Base-by-base conservation (phyloP, 2,113 vertebrate genomes). In the Eublepharis macularius region DNA sequence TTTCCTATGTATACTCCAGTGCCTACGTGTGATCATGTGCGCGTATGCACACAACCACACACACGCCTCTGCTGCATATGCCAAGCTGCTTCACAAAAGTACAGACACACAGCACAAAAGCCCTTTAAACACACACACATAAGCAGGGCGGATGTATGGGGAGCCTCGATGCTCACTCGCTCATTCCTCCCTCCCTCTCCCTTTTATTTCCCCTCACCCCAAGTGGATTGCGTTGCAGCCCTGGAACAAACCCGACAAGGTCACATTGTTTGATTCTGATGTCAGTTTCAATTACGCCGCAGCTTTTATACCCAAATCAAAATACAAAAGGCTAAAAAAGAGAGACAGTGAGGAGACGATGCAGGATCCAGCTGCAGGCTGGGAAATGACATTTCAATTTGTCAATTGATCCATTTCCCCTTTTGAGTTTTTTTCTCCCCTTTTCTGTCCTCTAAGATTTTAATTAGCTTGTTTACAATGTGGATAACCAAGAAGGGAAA, bases 251-350 rank as follows among this genome's bases (percentile, higher is more conserved):
- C 88, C 93, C 91, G 92, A 90, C 94, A 95, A 96, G 96, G 96
- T 97, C 95, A 94, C 80, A 80, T 90, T 95, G 93, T 95, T 96
- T 95, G 94, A 96, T 96, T 95, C 92, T 0, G 0, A 92, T 84
- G 96, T 96, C 96, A 95, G 93, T 93, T 97, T 96, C 95, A 96
- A 97, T 97, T 97, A 96, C 36, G 6, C 91, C 79, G 87, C 91
- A 79, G 91, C 93, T 96, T 96, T 97, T 95, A 96, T 94, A 96
- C 95, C 95, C 95, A 96, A 96, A 96, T 96, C 85, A 96, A 95
- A 96, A 96, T 88, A 93, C 82, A 95, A 95, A 94, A 92, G 88
- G 78, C 87, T 89, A 80, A 83, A 84, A 88, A 74, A 80, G 54
- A 91, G 43, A 93, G 68, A 89, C 84, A 92, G 84, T 65, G 81